Percentiles rank a stretch among this genome's conserved stretches.
phyloP scores from a whole-genome alignment of 2,888 invertebrate genomes.

The Cryptocephalus primarius region DNA sequence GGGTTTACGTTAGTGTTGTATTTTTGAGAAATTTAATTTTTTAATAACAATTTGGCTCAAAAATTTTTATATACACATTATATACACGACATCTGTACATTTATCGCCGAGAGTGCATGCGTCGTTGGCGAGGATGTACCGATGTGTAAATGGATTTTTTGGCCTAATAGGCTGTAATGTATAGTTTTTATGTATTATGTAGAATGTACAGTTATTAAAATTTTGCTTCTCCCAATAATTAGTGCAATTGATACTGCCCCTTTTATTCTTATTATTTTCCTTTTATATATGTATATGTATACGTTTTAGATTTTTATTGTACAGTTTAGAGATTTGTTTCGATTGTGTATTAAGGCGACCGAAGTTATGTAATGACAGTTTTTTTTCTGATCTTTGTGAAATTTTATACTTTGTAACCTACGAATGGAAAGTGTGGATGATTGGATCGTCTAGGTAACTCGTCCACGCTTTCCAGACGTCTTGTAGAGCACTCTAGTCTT shows the following conservation, averaged over 20 bases:
- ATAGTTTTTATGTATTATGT: conserved; percentile 31
- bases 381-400: too few relatives aligned
- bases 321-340: conserved; percentile 8
- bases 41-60: conserved; percentile 2
- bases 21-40: conserved; percentile 7
- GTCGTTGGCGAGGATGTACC: conserved; percentile 23
- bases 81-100: conserved; percentile 18
- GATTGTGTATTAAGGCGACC: too few relatives aligned
- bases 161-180: conserved; percentile 29
- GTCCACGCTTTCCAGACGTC: too few relatives aligned
- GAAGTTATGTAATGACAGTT: too few relatives aligned
- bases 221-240: conserved; percentile 10
- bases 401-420: too few relatives aligned
- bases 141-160: conserved; percentile 25
- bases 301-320: conserved; percentile 10
- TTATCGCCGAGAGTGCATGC: conserved; percentile 10
- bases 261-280: conserved; percentile 7
- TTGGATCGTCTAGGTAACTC: too few relatives aligned
- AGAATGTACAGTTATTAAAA: conserved; percentile 28
- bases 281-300: conserved; percentile 17
- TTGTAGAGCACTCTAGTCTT: too few relatives aligned
- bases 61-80: neutral
- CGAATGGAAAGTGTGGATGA: too few relatives aligned
- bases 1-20: conserved; percentile 10
- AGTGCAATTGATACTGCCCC: conserved; percentile 17